Base-by-base conservation (phyloP, 2,797 vertebrate genomes). In the Gallinago nigripennis region DNA sequence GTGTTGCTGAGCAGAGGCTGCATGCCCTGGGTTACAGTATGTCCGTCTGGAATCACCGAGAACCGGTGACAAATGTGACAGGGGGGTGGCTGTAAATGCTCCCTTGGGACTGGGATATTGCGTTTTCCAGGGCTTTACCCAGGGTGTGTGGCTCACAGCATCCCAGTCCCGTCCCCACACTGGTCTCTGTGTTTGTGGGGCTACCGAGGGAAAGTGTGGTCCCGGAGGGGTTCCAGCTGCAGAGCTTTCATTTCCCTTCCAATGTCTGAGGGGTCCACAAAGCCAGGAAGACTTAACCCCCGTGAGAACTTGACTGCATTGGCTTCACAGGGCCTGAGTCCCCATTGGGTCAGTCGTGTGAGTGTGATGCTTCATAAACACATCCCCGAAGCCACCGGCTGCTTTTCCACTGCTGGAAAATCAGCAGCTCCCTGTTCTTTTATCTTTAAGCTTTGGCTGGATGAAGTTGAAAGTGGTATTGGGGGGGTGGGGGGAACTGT, bases 251-350 rank as follows among this genome's bases (percentile, higher is more conserved):
- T 30, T 88, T 80, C 41, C 53, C 46, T 27, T 53, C 7, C 16
- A 35, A 30, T 18, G 3, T 46, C n/a, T 19, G 46, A 58, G 24
- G 19, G 35, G 17, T 60, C 11, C 2, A 3, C 25, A 77, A 77
- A 77, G 12, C 48, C 53, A 60, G 51, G 63, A 33, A 23, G 61
- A n/a, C 18, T 71, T 37, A 53, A 45, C 1, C 45, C 2, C 20
- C 1, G 0, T 2, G 28, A 71, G 14, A 11, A 41, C 17, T 48
- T 66, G 31, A 16, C 25, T 51, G 33, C 1, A 1, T 17, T 73
- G 68, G 17, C 11, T 37, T 73, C 9, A 0, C 0, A 2, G 24
- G 17, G 25, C 24, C n/a, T 0, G 0, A 53, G 57, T 79, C 21
- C 13, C 39, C 2, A 0, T 56, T 3, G 15, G 46, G 37, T 76